Evolutionary conservation across 1,140 invertebrate species (phyloP).

Genomic region (Micrasema longulum): DNA sequence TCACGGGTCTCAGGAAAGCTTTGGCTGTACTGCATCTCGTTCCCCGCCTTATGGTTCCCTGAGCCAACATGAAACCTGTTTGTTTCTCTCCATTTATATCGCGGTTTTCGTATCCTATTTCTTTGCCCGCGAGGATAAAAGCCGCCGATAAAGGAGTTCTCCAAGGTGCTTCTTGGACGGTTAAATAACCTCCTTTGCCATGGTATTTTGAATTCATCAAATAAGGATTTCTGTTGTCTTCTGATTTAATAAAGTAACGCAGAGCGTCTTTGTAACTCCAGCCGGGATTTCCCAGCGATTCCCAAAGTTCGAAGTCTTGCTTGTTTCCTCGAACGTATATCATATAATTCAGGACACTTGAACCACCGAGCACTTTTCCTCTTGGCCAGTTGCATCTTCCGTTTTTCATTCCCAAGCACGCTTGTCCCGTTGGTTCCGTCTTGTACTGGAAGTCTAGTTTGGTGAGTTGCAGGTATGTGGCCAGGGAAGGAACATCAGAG

Average conservation of each 20-base stretch:
- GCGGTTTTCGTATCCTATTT: conserved; percentile 88
- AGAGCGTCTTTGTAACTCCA: conserved; percentile 92
- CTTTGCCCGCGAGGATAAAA: conserved; percentile 87
- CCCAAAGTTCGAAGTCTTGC: conserved; percentile 93
- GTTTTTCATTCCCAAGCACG: conserved; percentile 82
- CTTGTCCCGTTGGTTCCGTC: conserved; percentile 86
- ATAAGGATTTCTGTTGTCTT: conserved; percentile 89
- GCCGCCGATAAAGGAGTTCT: conserved; percentile 81
- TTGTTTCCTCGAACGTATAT: conserved; percentile 88
- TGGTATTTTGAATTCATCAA: conserved; percentile 72
- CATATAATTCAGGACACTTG: conserved; percentile 95
- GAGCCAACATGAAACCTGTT: conserved; percentile 89
- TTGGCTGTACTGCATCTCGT: conserved; percentile 91
- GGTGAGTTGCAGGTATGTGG: conserved; percentile 88
- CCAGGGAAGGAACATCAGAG: conserved; percentile 87
- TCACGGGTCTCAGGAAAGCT: conserved; percentile 85
- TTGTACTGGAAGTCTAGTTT: conserved; percentile 94
- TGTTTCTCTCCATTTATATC: conserved; percentile 89
- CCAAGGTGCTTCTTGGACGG: conserved; percentile 72
- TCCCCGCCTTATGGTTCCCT: conserved; percentile 88
- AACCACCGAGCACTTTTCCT: conserved; percentile 89
- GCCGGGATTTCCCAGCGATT: conserved; percentile 83
- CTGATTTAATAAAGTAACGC: conserved; percentile 91
- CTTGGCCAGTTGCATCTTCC: conserved; percentile 86
- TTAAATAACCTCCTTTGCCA: conserved; percentile 66